Conservation (phyloP, 2,113 vertebrate species). For the Cryptotis parvus region DNA sequence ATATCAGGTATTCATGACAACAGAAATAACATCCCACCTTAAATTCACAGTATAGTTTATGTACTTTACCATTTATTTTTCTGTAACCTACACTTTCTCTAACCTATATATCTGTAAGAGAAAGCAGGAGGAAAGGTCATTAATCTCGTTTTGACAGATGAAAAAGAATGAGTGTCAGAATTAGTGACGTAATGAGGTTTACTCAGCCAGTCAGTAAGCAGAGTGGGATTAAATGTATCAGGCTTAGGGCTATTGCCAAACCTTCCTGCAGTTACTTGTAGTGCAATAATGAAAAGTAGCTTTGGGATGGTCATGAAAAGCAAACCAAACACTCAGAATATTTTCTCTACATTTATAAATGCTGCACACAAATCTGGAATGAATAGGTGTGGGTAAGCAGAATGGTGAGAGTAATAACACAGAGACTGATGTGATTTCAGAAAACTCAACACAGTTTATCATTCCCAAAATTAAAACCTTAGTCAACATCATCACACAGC, state of each 20-base stretch:
- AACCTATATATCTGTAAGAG: not conserved
- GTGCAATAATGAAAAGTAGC: not conserved
- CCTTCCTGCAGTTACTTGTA: not conserved
- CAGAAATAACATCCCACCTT: not conserved
- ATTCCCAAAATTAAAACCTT: not conserved
- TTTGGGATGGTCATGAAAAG: not conserved
- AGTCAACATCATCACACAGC: not conserved
- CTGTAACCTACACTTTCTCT: not conserved
- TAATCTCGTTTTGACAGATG: not conserved
- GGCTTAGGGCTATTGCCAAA: not conserved
- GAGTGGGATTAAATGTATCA: not conserved
- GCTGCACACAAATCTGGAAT: not conserved
- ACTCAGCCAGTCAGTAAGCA: not conserved
- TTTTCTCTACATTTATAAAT: not conserved
- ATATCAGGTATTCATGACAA: not conserved
- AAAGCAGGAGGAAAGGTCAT: not conserved
- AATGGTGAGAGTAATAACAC: not conserved
- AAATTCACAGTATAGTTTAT: not conserved
- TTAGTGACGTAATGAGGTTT: not conserved
- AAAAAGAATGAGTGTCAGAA: not conserved
- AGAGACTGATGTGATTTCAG: not conserved
- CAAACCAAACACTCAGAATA: not conserved
- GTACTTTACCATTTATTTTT: not conserved
- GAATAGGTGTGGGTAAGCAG: not conserved
- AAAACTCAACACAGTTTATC: not conserved